These are phyloP conservation scores for Istiophorus platypterus DNA, from an alignment of 2,113 vertebrate species.

Conservation along the genomic window DNA sequence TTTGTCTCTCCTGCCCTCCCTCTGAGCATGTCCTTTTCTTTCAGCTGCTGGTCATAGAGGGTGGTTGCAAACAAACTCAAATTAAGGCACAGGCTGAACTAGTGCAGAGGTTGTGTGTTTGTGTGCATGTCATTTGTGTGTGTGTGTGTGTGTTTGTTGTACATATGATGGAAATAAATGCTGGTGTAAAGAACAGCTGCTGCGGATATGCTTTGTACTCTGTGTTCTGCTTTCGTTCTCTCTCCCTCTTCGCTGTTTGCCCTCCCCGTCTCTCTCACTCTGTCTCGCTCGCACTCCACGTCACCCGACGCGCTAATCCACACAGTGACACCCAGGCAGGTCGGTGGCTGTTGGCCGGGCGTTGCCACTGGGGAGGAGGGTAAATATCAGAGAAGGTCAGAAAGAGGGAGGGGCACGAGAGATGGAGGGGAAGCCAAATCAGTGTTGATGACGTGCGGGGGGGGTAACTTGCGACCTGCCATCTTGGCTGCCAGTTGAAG, in stretches of 20 bases:
- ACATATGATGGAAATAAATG: constrained; percentile 51
- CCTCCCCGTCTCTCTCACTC: constrained; percentile 22
- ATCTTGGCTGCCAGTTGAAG: constrained; percentile 28
- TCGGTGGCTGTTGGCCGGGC: constrained; percentile 66
- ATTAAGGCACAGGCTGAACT: constrained; percentile 50
- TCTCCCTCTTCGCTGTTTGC: constrained; percentile 44
- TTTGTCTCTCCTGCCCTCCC: constrained; percentile 55
- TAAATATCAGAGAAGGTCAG: constrained; percentile 89
- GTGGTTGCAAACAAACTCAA: constrained; percentile 66
- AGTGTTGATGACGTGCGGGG: constrained; percentile 57
- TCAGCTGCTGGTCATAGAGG: constrained; percentile 63
- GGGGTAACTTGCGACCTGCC: constrained; percentile 39
- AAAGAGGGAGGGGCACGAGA: constrained; percentile 67
- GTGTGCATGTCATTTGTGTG: constrained; percentile 11
- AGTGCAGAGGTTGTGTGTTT: constrained; percentile 37
- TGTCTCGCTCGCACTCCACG: constrained; percentile 43
- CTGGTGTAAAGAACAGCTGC: constrained; percentile 57
- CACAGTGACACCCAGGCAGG: constrained; percentile 63
- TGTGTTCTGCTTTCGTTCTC: constrained; percentile 25
- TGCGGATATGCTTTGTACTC: constrained; percentile 48
- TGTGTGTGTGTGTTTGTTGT: constrained; percentile 16
- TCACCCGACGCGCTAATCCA: constrained; percentile 66
- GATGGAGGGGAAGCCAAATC: constrained; percentile 68
- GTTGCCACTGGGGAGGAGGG: constrained; percentile 81
- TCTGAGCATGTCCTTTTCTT: constrained; percentile 66